Conservation (phyloP, 2,888 invertebrate species). For the Enchytraeus crypticus region DNA sequence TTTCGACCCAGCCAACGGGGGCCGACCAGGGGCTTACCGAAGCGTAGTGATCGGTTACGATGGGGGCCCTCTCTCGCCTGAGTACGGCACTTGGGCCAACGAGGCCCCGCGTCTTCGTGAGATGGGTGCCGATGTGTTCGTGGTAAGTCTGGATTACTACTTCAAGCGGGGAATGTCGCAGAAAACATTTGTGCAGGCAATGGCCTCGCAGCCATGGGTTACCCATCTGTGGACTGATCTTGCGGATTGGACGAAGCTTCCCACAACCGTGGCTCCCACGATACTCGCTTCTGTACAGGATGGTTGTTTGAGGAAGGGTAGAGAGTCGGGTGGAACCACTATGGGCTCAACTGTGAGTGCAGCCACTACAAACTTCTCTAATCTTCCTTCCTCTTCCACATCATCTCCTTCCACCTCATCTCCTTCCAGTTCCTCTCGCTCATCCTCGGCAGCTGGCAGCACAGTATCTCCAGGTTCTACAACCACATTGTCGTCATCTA, state of each 20-base stretch:
- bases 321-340: not conserved
- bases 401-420: not conserved
- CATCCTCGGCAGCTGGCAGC: not conserved
- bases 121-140: constrained; percentile 1
- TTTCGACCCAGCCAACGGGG: constrained; percentile 5
- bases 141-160: constrained; percentile 7
- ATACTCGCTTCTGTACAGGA: constrained; percentile 3
- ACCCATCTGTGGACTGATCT: constrained; percentile 4
- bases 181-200: too few relatives aligned
- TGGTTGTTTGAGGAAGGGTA: not conserved
- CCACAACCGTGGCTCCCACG: constrained; percentile 7
- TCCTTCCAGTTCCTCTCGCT: not conserved
- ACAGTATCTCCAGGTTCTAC: too few relatives aligned
- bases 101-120: constrained; percentile 4
- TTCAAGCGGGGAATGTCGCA: not conserved
- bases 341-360: constrained; percentile 1
- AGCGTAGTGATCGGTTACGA: constrained; percentile 1
- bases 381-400: not conserved
- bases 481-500: too few relatives aligned
- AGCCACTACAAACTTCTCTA: not conserved
- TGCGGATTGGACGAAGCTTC: not conserved
- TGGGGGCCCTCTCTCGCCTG: constrained; percentile 3
- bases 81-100: constrained; percentile 1
- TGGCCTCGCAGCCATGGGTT: not conserved
- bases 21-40: not conserved